Base-by-base conservation (phyloP, 2,888 invertebrate species). In the Acanthacorydalis orientalis region DNA sequence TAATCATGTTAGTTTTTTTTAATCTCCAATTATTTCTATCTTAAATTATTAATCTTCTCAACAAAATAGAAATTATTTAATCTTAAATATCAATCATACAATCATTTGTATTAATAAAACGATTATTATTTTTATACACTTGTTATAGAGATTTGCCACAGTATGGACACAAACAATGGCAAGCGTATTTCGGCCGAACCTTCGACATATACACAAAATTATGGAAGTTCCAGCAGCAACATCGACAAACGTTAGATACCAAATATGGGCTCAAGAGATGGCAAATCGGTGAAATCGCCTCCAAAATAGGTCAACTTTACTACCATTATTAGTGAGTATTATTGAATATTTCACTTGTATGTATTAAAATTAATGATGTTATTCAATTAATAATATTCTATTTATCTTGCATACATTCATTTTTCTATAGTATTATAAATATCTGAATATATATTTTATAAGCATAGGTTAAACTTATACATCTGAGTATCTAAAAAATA, bases 241-340 rank as follows among this genome's bases (percentile, higher is more conserved):
- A 96, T 68, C 80, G 93, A 68, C 78, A 80, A 65, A 76, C 91
- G 52, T 72, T 96, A 56, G 93, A 96, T 65, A 78, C 78, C 52
- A 91, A 92, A 68, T 96, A 95, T 67, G 92, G 91, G 33, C 72
- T 96, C 57, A 95, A 96, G 63, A 72, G 96, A 57, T 96, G 96
- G 95, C 96, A 96, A 69, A 95, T 96, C 57, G 96, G 96, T 47
- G 96, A 96, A 70, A 93, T 96, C 54, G 96, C 95, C 44, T 95
- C 93, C 47, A 96, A 96, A 74, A 96, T 96, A 63, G 96, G 96
- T 54, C 96, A 96, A 69, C 80, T 96, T 32, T 96, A 96, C 69
- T 96, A 96, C 67, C 95, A 95, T 69, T 96, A 95, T 69, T 96
- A 96, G 90, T 91, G 70, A 82, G 87, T 77, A 53, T 23, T 23